phyloP scores from a whole-genome alignment of 37 sponge, comb jelly and placozoan genomes.

The Hormiphora californensis region DNA sequence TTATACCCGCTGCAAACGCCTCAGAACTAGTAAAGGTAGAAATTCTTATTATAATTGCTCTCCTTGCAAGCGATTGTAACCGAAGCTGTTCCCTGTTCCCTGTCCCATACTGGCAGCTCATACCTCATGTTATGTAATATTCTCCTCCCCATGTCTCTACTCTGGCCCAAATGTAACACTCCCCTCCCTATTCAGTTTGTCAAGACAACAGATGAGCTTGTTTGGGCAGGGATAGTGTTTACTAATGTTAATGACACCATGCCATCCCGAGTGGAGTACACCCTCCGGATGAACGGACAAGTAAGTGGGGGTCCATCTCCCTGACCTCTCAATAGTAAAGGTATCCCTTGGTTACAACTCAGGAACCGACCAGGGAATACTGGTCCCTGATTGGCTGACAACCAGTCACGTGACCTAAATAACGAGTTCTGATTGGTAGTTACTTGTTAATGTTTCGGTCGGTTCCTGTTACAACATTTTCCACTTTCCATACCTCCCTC shows the following conservation, averaged over 20 bases:
- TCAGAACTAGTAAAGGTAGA: neutral
- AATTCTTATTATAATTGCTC: neutral
- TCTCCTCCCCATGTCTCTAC: neutral
- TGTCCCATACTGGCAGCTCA: neutral
- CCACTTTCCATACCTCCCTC: no score
- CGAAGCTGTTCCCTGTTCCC: neutral
- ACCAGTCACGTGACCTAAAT: no score
- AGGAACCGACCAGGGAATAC: no score
- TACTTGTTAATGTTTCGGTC: no score
- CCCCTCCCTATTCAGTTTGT: conserved; percentile 21
- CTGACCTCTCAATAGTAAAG: no score
- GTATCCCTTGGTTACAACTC: no score
- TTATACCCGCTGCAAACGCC: conserved; percentile 19
- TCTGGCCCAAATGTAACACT: neutral
- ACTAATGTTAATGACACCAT: conserved; percentile 7
- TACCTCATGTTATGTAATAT: neutral
- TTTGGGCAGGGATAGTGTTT: conserved; percentile 42
- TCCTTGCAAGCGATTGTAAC: no score
- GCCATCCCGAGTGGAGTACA: conserved; percentile 6
- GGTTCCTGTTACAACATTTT: no score
- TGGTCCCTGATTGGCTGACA: no score
- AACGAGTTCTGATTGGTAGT: no score
- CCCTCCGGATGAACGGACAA: conserved; percentile 48
- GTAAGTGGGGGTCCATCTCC: no score
- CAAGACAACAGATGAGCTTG: neutral